Conservation (phyloP, 2,113 vertebrate genomes). For the Dissostichus mawsoni region DNA sequence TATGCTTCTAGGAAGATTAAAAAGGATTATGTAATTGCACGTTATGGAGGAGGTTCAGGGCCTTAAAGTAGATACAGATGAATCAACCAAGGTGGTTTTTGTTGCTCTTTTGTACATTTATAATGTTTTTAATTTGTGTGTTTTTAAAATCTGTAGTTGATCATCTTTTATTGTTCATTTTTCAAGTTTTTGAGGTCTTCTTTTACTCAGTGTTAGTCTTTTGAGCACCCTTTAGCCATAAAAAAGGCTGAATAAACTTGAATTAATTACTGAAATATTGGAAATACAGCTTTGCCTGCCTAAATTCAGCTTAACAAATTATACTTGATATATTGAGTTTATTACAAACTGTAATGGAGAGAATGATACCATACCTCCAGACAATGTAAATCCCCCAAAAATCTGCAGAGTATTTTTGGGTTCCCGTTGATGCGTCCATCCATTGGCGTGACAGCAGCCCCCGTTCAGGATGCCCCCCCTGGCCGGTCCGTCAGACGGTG, state of each 20-base stretch:
- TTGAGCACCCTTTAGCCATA: too few species aligned
- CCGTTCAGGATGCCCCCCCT: conserved; percentile 14
- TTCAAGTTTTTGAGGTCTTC: too few species aligned
- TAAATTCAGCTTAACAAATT: conserved; percentile 12
- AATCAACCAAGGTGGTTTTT: conserved; percentile 22
- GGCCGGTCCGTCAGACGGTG: conserved; percentile 17
- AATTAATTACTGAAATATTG: too few species aligned
- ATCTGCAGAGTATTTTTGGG: neutral
- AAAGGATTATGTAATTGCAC: conserved; percentile 59
- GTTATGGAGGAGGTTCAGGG: conserved; percentile 42
- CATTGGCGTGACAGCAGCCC: neutral
- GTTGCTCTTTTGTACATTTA: neutral
- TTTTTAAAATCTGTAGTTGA: too few species aligned
- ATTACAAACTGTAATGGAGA: neutral
- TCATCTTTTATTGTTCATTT: too few species aligned
- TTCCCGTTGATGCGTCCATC: neutral
- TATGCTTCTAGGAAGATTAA: conserved; percentile 59
- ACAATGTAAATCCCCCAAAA: neutral
- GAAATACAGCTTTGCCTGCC: conserved; percentile 18
- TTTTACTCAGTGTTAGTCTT: too few species aligned
- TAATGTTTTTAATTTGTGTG: too few species aligned
- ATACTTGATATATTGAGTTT: neutral
- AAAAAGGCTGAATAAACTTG: too few species aligned
- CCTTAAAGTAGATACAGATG: conserved; percentile 21
- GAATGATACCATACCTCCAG: neutral